Evolutionary conservation across 1,140 invertebrate species (phyloP).

Genomic region (Metaphire vulgaris): DNA sequence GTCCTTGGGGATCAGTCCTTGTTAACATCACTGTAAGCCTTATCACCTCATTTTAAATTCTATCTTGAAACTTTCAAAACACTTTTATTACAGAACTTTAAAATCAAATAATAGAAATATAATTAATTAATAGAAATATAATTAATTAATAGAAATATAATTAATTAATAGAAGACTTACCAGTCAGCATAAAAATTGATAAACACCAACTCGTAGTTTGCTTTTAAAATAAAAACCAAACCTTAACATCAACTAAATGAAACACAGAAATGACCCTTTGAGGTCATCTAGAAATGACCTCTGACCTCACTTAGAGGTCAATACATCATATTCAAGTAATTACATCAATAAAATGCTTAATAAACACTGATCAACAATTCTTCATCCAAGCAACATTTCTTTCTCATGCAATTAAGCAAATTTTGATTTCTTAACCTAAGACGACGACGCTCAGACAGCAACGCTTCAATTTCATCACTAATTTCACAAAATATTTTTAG

Average conservation of each 20-base stretch:
- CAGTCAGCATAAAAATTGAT: conserved; percentile 99
- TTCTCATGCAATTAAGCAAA: neutral
- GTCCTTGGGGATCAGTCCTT: neutral
- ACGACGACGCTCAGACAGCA: too few relatives aligned
- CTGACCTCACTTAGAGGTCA: neutral
- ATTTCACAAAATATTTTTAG: too few relatives aligned
- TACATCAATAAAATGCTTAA: neutral
- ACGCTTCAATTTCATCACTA: too few relatives aligned
- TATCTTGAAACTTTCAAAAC: neutral
- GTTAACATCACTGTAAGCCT: neutral
- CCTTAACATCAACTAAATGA: too few relatives aligned
- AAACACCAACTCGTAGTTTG: conserved; percentile 88
- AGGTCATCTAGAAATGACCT: neutral
- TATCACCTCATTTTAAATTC: neutral
- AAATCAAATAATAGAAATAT: neutral
- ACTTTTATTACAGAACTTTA: neutral
- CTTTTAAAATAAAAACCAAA: conserved; percentile 60
- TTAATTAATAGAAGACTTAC: conserved; percentile 53
- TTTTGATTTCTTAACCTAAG: too few relatives aligned
- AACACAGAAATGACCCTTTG: too few relatives aligned
- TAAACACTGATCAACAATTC: neutral
- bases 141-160: neutral
- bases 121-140: neutral
- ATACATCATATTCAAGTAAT: neutral
- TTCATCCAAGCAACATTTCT: neutral